Base-by-base conservation (phyloP, 2,797 vertebrate genomes). In the Danio tinwini region DNA sequence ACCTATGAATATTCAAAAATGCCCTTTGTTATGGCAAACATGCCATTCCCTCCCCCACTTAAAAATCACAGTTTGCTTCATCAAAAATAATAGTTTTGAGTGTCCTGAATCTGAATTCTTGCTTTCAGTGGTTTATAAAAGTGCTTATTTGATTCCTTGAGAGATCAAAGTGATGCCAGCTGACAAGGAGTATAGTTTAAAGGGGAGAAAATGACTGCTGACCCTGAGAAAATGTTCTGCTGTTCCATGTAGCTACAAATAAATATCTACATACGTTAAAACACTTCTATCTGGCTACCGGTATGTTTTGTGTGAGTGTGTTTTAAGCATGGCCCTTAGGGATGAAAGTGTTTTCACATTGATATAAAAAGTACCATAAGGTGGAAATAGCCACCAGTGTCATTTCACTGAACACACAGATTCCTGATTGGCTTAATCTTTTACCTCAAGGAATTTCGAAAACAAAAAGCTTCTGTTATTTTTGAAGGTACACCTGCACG, bases 111-210 rank as follows among this genome's bases (percentile, higher is more conserved):
- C 87, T 87, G 89, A 86, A 88, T 91, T 91, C 87, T 81, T 85
- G 90, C 89, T 86, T 91, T 91, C 90, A 88, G 90, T 91, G 89
- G 84, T 83, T 79, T 52, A 84, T 61, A 85, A 86, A 94, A 94
- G 94, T 95, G 94, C 94, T 94, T 91, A 90, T 91, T 92, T 92
- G 89, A 93, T 91, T 93, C 88, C 88, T 91, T 87, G 83, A 81
- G 78, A 85, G 82, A 85, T 63, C 78, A 85, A 85, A 78, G 50
- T 70, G 73, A 74, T 79, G 70, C 70, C 81, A 87, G 74, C 78
- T 85, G 89, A 85, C 88, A 87, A 80, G 85, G 87, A 82, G 84
- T 86, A 85, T 87, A 80, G 77, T 87, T 88, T 84, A 87, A 85
- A 87, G 86, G 83, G 83, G 75, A 86, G 85, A 29, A 72, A 83